Evolutionary conservation across 2,888 invertebrate genomes (phyloP), one percentile per base, ranked within the genome.

Genomic region (Crocallis elinguaria): DNA sequence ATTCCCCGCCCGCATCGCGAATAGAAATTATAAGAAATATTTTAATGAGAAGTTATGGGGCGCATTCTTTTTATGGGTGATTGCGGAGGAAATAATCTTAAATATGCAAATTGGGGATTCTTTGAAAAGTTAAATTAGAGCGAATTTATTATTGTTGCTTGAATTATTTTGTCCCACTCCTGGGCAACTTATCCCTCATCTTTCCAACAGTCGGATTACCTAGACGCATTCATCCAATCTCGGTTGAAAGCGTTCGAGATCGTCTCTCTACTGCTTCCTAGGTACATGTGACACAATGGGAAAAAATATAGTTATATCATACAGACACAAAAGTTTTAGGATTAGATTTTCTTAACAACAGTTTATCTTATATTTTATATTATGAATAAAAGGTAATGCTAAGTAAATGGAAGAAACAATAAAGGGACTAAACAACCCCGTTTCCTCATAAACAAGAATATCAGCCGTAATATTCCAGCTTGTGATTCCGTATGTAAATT

Each of bases 401-500:
- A 1, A 21, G 11, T 21, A 16, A 49, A 11, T n/a, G 1, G 21
- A 38, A 36, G 21, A 38, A 23, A 21, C 32, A 38, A 11, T 41
- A 46, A 46, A 23, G 13, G 21, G 32, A 52, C 53, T 56, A 52
- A 60, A 58, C 53, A 63, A 52, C 59, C 64, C 53, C 65, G 63
- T 63, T 64, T 63, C 64, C 66, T 63, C 73, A 77, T 84, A 84
- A 86, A 83, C 84, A 80, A 73, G 77, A 73, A 77, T 75, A 80
- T 80, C 71, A 82, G 80, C 76, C 80, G 77, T 79, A 79, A 87
- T 79, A 86, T 84, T 81, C 78, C 77, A 76, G 78, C 79, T 78
- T 82, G 87, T 89, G 85, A 90, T 89, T 90, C 84, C 79, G 80
- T 86, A 90, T 90, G 89, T 88, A 90, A 90, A 90, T 90, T 90